Percentiles rank a stretch among this genome's conserved stretches.
These are phyloP conservation scores for Apistogramma diplotaenia DNA, from an alignment of 2,113 vertebrate genomes.

Conservation along the genomic window DNA sequence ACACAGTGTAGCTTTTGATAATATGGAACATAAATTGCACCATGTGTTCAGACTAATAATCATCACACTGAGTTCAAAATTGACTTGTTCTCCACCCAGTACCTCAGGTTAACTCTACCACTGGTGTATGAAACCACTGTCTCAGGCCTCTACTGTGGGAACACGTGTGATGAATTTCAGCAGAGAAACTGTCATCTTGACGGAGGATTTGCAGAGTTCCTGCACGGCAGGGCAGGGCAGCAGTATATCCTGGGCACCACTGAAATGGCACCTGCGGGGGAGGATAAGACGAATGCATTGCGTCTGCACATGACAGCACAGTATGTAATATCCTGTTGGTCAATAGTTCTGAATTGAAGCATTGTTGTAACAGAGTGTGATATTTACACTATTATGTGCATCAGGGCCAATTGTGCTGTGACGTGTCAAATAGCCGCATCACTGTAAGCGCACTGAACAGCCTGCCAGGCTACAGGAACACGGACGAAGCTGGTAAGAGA, in stretches of 20 bases:
- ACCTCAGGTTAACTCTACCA: conserved; percentile 27
- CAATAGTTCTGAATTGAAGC: neutral
- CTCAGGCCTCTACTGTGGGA: conserved; percentile 69
- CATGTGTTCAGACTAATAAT: conserved; percentile 23
- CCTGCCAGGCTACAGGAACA: conserved; percentile 21
- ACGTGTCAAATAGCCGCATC: neutral
- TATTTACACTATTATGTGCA: conserved; percentile 20
- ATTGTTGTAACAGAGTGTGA: conserved; percentile 1
- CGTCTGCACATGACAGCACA: neutral
- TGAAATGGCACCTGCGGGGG: conserved; percentile 15
- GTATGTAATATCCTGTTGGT: conserved; percentile 29
- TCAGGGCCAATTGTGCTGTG: conserved; percentile 19
- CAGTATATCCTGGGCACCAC: neutral
- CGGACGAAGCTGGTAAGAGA: conserved; percentile 25
- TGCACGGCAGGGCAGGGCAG: conserved; percentile 38
- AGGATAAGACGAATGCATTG: conserved; percentile 2
- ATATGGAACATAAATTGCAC: conserved; percentile 9
- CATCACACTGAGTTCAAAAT: conserved; percentile 4
- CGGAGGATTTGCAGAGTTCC: conserved; percentile 10
- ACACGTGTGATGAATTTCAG: conserved; percentile 56
- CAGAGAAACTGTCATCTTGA: neutral
- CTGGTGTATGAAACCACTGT: neutral
- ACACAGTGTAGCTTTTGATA: conserved; percentile 26
- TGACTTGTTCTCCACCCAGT: conserved; percentile 17
- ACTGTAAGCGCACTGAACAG: conserved; percentile 23